Percentiles rank a stretch among this genome's conserved stretches.
phyloP scores from a whole-genome alignment of 1,140 invertebrate genomes.

The Halotydeus destructor region DNA sequence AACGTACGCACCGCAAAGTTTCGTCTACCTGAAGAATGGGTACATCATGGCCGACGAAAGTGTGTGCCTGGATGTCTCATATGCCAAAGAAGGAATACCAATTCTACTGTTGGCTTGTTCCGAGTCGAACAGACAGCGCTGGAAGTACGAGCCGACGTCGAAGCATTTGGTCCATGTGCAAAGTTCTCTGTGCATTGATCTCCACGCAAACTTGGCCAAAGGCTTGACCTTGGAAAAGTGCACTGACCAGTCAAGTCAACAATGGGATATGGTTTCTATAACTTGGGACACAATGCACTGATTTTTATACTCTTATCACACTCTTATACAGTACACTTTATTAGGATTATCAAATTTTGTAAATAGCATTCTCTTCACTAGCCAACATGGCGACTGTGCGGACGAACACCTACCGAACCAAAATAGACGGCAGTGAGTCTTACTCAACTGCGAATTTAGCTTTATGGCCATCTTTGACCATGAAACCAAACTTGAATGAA shows the following conservation, averaged over 20 bases:
- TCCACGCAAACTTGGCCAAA: slow-evolving; percentile 17
- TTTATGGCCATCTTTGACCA: no score
- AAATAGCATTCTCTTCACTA: no score
- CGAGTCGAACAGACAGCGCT: slow-evolving; percentile 36
- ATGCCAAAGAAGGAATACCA: slow-evolving; percentile 25
- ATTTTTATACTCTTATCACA: no score
- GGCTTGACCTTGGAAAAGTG: slow-evolving; percentile 30
- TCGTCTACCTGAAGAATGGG: slow-evolving; percentile 44
- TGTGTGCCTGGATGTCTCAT: slow-evolving; percentile 39
- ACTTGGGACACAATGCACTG: no score
- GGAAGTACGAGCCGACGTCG: slow-evolving; percentile 31
- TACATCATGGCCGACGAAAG: slow-evolving; percentile 47
- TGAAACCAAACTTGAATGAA: no score
- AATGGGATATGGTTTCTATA: no score
- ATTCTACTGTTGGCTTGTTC: slow-evolving; percentile 44
- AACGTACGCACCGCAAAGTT: slow-evolving; percentile 37
- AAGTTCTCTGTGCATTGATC: slow-evolving; percentile 34
- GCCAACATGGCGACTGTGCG: no score
- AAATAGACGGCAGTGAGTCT: no score
- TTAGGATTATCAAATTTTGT: no score
- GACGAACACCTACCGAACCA: no score
- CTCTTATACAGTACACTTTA: no score
- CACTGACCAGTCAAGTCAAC: slow-evolving; percentile 27
- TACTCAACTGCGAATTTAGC: no score
- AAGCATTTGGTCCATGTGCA: slow-evolving; percentile 29